phyloP scores from a whole-genome alignment of 2,888 invertebrate species.

The Catocala fraxini region DNA sequence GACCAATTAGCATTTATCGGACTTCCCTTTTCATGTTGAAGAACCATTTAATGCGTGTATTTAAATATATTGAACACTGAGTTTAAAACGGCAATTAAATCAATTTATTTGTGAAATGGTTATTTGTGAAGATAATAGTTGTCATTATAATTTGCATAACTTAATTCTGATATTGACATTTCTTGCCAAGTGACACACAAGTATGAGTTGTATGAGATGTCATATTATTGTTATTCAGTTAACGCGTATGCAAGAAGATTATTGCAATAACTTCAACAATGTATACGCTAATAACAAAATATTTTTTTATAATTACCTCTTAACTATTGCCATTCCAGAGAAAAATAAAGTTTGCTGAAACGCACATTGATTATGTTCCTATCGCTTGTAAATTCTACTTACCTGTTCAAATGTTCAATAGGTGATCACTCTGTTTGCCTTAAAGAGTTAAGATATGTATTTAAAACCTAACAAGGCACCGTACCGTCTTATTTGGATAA shows the following conservation, averaged over 20 bases:
- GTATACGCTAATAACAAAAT: no score
- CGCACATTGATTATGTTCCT: no score
- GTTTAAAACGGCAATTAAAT: conserved; percentile 25
- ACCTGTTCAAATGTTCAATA: conserved; percentile 1
- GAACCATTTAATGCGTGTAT: conserved; percentile 43
- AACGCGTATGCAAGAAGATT: no score
- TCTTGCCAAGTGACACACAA: no score
- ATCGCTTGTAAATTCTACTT: background rate
- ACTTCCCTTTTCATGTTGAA: conserved; percentile 67
- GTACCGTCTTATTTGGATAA: background rate
- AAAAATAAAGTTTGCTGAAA: no score
- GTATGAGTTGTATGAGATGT: no score
- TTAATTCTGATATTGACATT: background rate
- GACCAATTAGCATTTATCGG: conserved; percentile 72
- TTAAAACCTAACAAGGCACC: conserved; percentile 5
- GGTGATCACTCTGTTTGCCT: background rate
- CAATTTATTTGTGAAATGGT: conserved; percentile 18
- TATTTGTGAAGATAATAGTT: conserved; percentile 5
- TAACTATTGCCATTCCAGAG: no score
- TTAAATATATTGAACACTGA: conserved; percentile 39
- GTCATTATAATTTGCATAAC: background rate
- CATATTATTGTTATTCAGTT: no score
- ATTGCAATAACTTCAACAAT: no score
- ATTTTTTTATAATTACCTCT: no score
- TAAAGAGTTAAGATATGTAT: background rate